Evolutionary conservation across 2,113 vertebrate genomes (phyloP).

Genomic region (Myrmophylax atrothorax): DNA sequence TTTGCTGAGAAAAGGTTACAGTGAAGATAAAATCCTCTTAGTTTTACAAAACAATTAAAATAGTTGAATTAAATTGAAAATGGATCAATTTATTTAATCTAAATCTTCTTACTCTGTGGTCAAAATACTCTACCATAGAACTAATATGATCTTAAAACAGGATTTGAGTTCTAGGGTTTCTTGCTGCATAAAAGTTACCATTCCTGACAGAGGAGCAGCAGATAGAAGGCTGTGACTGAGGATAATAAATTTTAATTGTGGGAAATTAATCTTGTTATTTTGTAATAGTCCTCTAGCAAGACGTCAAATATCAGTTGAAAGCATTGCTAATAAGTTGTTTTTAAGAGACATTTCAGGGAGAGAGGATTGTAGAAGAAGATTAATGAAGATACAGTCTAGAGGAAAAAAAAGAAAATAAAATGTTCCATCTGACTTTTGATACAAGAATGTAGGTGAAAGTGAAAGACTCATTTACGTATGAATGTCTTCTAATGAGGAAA

Average conservation of each 20-base stretch:
- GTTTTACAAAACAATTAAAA: neutral
- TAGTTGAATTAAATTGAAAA: neutral
- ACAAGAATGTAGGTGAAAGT: neutral
- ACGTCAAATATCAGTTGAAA: neutral
- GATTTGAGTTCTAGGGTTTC: neutral
- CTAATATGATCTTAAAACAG: neutral
- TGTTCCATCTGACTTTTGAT: neutral
- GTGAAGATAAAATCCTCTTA: neutral
- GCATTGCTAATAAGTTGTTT: neutral
- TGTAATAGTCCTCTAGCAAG: neutral
- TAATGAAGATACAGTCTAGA: neutral
- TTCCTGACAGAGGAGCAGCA: neutral
- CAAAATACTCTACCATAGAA: neutral
- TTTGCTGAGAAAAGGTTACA: neutral
- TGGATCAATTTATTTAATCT: neutral
- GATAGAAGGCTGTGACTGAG: neutral
- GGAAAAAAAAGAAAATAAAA: neutral
- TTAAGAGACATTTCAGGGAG: neutral
- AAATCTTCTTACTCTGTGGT: neutral
- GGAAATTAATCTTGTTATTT: neutral
- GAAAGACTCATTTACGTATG: neutral
- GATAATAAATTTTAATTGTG: neutral
- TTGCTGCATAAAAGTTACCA: neutral
- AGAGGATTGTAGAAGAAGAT: neutral
- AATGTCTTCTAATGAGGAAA: neutral